phyloP scores from a whole-genome alignment of 1,140 invertebrate genomes.

The Stenopsyche tienmushanensis region DNA sequence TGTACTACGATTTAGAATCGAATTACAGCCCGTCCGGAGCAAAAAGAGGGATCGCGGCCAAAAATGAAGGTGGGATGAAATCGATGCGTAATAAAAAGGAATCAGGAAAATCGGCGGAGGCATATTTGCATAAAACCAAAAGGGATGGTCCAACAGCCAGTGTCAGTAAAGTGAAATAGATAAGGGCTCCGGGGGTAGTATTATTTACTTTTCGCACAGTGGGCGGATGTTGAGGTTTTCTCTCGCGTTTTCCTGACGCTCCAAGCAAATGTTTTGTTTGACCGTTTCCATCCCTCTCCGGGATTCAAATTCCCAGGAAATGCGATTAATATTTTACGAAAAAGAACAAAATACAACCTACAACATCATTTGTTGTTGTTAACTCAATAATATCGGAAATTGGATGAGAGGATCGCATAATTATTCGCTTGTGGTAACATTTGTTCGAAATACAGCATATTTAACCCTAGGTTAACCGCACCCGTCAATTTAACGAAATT shows the following conservation, averaged over 20 bases:
- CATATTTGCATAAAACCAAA: conserved; percentile 37
- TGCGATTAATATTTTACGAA: neutral
- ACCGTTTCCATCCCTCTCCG: neutral
- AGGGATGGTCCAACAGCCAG: conserved; percentile 25
- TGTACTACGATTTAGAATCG: neutral
- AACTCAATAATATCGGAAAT: too few species aligned
- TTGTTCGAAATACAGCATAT: too few species aligned
- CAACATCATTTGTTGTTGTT: too few species aligned
- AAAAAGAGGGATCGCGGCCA: conserved; percentile 1
- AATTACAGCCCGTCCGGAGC: neutral
- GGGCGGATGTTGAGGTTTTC: conserved; percentile 18
- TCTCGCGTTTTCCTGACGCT: neutral
- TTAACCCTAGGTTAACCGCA: too few species aligned
- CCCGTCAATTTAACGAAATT: too few species aligned
- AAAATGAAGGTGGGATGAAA: conserved; percentile 5
- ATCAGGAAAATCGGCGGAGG: conserved; percentile 27
- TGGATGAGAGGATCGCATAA: too few species aligned
- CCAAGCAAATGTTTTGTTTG: too few species aligned
- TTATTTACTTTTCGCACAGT: conserved; percentile 33
- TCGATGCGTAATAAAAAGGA: conserved; percentile 28
- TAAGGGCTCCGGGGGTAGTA: conserved; percentile 23
- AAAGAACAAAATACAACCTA: neutral
- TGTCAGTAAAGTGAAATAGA: conserved; percentile 31
- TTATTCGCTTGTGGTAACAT: too few species aligned
- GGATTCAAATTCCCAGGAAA: neutral